Base-by-base conservation (phyloP, 2,888 invertebrate genomes). In the Coecobrya sp. region DNA sequence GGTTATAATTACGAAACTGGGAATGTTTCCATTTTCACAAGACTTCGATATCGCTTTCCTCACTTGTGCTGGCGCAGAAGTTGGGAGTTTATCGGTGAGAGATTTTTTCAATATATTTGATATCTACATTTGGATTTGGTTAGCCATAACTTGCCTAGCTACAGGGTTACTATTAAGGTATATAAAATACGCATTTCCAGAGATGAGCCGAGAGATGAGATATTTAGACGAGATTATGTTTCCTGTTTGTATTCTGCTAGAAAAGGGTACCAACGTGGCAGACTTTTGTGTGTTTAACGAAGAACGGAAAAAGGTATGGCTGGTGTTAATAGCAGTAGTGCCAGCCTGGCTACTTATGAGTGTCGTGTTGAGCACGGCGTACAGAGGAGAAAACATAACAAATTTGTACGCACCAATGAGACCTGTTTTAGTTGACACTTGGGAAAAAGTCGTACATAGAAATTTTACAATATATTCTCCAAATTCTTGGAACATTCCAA, bases 381-480 rank as follows among this genome's bases (percentile, higher is more conserved):
- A 73, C 30, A 27, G 27, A 30, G 73, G 73, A 36, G 73, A 73
- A 36, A 73, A 73, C 27, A 73, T 73, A 8, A n/a, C 36, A 1
- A n/a, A 27, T 10, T 36, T 73, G 10, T n/a, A n/a, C 19, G 73
- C 73, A 1, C 73, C 73, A 5, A n/a, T 30, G 22, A 2, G 7
- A 36, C 7, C 36, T 7, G 7, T 4, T 4, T 7, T 30, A 16
- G 36, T 73, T 3, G 30, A 73, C n/a, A 73, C 73, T 5, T 73
- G 22, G 22, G 73, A 73, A 36, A 2, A 73, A 30, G 16, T 73
- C 3, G 30, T 73, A 4, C 3, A 27, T 8, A 36, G 5, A 8
- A 73, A 73, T 73, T n/a, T 73, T 7, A 73, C 73, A n/a, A 73
- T 73, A 25, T 73, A 73, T 36, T 73, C 73, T 0, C 73, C 73